These are phyloP conservation scores for Bagarius yarrelli DNA, from an alignment of 2,113 vertebrate species.

Conservation along the genomic window DNA sequence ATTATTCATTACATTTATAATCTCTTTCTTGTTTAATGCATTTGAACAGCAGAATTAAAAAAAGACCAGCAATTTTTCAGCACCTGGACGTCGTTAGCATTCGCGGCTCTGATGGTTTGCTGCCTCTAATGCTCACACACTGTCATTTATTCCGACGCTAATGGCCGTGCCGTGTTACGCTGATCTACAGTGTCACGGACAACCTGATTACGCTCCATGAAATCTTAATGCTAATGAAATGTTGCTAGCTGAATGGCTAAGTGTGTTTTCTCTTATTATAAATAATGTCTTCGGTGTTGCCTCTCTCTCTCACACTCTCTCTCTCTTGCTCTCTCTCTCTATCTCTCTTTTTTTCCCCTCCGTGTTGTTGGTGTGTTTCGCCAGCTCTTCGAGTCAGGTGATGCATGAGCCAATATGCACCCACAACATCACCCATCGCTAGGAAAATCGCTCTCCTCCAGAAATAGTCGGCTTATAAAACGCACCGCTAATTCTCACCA, in stretches of 20 bases:
- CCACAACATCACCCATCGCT: conserved; percentile 74
- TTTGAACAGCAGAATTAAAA: conserved; percentile 26
- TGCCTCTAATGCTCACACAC: neutral
- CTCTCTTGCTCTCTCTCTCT: conserved; percentile 66
- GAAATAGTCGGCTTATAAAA: conserved; percentile 71
- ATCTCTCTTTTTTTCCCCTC: conserved; percentile 64
- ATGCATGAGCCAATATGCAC: conserved; percentile 80
- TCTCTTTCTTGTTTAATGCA: neutral
- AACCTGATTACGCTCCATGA: conserved; percentile 60
- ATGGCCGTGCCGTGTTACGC: conserved; percentile 35
- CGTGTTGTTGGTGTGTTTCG: conserved; percentile 72
- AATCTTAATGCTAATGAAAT: conserved; percentile 70
- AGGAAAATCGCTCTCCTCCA: conserved; percentile 78
- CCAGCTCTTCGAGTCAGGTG: conserved; percentile 73
- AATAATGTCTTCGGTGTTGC: conserved; percentile 76
- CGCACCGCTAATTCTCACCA: conserved; percentile 74
- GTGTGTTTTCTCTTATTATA: neutral
- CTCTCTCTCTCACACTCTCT: conserved; percentile 62
- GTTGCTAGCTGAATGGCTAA: conserved; percentile 25
- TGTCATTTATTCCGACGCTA: conserved; percentile 3
- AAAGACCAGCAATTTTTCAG: conserved; percentile 9
- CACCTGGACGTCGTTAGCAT: neutral
- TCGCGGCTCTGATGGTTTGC: conserved; percentile 26
- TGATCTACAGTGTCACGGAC: conserved; percentile 13
- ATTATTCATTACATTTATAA: too few species aligned